Evolutionary conservation across 2,797 vertebrate genomes (phyloP), one percentile per base, ranked within the genome.

Genomic region (Scolopax bukidnonensis): DNA sequence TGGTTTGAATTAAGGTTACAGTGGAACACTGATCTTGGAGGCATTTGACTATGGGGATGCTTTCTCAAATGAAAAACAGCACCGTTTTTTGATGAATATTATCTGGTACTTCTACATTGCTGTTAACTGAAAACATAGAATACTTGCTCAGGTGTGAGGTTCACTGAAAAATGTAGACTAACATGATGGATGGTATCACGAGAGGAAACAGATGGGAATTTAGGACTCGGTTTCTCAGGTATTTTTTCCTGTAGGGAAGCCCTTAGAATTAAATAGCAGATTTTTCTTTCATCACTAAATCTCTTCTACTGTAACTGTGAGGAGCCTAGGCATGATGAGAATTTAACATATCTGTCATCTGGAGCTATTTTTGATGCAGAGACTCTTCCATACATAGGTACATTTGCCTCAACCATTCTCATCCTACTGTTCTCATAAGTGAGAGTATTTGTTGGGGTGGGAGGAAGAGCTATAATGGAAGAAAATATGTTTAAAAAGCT

Each of bases 71-170:
- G 92, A 91, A 91, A 97, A 97, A 32, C 89, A 97, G 90, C 79
- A 84, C 59, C 19, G 30, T 88, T 94, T 89, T 93, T 84, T 95
- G 77, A 90, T 89, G 97, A 81, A 73, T 93, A 71, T 67, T 96
- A 68, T 92, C 84, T 96, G 91, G 60, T 90, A 93, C 86, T 85
- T 95, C 95, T 95, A 56, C 75, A 36, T 53, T 80, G 91, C 91
- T 93, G 93, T 81, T 97, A 97, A 96, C 89, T 91, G 77, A 93
- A 95, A 97, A 92, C 74, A 91, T 40, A 81, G 76, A 97, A 94
- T 94, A 82, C 74, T 82, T 91, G 33, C 41, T 87, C 70, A 84
- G 84, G 60, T 94, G 61, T 95, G 82, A 80, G 69, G 50, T 90
- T 82, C 68, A 61, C 60, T 41, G 76, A 51, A 89, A 96, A 60